Conservation (phyloP, 2,888 invertebrate species). For the Orchesellides sinensis region DNA sequence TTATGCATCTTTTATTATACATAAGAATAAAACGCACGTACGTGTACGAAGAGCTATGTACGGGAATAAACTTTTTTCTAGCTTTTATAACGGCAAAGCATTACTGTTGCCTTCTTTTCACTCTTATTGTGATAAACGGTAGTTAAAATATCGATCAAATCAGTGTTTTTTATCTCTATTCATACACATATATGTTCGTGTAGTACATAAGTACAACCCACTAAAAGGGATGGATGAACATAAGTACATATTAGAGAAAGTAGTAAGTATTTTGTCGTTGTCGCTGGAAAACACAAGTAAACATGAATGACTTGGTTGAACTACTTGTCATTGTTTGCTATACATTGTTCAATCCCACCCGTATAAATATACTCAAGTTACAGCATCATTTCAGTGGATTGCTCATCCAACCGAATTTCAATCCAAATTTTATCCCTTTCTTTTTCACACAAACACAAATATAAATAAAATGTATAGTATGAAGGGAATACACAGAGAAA, state of each 20-base stretch:
- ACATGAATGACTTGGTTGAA: slow-evolving; percentile 8
- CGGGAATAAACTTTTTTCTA: too few relatives aligned
- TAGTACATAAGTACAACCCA: neutral
- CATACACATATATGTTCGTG: slow-evolving; percentile 13
- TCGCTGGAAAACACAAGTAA: slow-evolving; percentile 11
- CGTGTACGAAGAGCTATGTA: too few relatives aligned
- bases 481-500: slow-evolving; percentile 33
- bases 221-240: neutral
- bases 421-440: slow-evolving; percentile 31
- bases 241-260: neutral
- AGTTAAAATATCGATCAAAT: slow-evolving; percentile 52
- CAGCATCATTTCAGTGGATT: slow-evolving; percentile 37
- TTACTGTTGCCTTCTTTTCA: neutral
- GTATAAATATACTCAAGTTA: too few relatives aligned
- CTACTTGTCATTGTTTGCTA: slow-evolving; percentile 35
- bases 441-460: neutral
- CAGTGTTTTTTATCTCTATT: slow-evolving; percentile 34
- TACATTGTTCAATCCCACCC: slow-evolving; percentile 17
- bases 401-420: slow-evolving; percentile 59
- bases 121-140: slow-evolving; percentile 17
- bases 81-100: slow-evolving; percentile 42
- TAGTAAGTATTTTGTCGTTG: slow-evolving; percentile 13
- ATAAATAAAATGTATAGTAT: slow-evolving; percentile 2
- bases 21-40: slow-evolving; percentile 1
- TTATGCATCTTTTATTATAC: slow-evolving; percentile 13